Base-by-base conservation (phyloP, 2,797 vertebrate genomes). In the Acrocephalus scirpaceus region DNA sequence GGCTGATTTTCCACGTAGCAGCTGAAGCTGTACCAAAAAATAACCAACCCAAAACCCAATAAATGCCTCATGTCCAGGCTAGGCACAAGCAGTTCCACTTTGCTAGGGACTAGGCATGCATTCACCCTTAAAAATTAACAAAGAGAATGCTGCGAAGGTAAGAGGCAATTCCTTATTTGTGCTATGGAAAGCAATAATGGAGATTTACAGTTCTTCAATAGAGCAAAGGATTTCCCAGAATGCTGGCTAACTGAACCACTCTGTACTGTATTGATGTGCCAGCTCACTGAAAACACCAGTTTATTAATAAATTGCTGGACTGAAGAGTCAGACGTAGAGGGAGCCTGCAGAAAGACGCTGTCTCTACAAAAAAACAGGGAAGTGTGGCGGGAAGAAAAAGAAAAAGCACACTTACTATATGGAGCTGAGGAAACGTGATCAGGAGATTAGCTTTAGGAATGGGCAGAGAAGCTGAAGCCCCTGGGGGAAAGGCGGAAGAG, bases 121-220 rank as follows among this genome's bases (percentile, higher is more conserved):
- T 87, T 92, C 93, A 89, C 54, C 90, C 89, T 98, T 96, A 94
- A 96, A 97, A 97, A 96, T 94, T 91, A 96, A 89, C 92, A 91
- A 85, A 88, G 87, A 62, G 74, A 69, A 93, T 53, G 81, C 79
- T 82, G 78, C 0, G 0, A 94, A 97, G 78, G 92, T 96, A 96
- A 97, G 85, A 92, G 77, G 74, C 48, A 54, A 71, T 96, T 91
- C 96, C 96, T 97, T 97, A 87, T 97, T 98, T 98, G 96, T 98
- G 97, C 97, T 97, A 94, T 96, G 96, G 97, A 97, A 97, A 98
- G 97, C 97, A 98, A 98, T 98, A 98, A 98, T 96, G 95, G 96
- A 98, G 98, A 98, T 98, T 98, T 98, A 98, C 97, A 97, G 97
- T 95, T 98, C 97, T 98, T 97, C 97, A 95, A 97, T 97, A 97